Evolutionary conservation across 2,797 vertebrate genomes (phyloP).

Genomic region (Austrolebias charrua): DNA sequence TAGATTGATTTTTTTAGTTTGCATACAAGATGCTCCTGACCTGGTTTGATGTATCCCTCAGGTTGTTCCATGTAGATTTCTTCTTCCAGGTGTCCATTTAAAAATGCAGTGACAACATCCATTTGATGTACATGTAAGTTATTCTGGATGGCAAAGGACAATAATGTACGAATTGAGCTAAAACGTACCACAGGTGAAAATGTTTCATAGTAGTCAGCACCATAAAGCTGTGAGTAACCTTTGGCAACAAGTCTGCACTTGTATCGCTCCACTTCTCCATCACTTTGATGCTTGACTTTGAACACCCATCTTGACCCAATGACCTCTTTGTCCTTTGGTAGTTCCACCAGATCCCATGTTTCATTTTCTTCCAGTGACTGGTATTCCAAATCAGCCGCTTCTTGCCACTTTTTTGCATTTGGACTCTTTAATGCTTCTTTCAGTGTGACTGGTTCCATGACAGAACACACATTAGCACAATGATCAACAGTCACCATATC

Average conservation of each 20-base stretch:
- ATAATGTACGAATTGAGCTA: conserved; percentile 25
- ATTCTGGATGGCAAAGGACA: conserved; percentile 38
- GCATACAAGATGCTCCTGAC: conserved; percentile 7
- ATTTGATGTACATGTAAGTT: neutral
- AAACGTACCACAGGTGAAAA: conserved; percentile 40
- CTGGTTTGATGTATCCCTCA: conserved; percentile 37
- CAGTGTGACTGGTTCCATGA: conserved; percentile 29
- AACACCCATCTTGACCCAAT: conserved; percentile 47
- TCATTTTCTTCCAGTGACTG: conserved; percentile 48
- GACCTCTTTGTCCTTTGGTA: conserved; percentile 29
- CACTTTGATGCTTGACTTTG: conserved; percentile 10
- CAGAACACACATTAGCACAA: conserved; percentile 11
- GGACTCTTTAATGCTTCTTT: conserved; percentile 42
- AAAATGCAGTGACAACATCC: conserved; percentile 27
- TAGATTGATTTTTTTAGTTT: neutral
- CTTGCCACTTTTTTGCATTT: conserved; percentile 45
- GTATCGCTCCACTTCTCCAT: conserved; percentile 3
- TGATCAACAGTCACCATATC: conserved; percentile 43
- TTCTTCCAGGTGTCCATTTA: conserved; percentile 47
- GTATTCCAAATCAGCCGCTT: conserved; percentile 42
- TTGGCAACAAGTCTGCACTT: neutral
- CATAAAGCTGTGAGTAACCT: conserved; percentile 39
- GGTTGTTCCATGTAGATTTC: conserved; percentile 56
- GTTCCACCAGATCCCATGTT: conserved; percentile 38
- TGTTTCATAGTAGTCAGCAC: conserved; percentile 44